Base-by-base conservation (phyloP, 2,888 invertebrate species). In the Lasioglossum villosulum region DNA sequence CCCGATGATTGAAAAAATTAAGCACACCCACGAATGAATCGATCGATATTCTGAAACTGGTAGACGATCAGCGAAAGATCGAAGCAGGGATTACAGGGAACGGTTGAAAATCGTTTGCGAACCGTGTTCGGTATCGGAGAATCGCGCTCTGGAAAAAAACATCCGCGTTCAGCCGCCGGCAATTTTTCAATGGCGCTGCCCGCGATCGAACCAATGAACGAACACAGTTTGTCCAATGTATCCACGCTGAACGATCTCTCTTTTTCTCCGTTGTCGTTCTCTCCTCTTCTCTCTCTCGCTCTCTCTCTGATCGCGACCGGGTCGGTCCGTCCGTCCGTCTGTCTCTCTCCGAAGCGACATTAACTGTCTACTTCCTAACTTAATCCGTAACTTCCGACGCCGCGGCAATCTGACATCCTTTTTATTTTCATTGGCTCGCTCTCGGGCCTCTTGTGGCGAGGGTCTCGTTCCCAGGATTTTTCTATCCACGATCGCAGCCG, bases 291-390 rank as follows among this genome's bases (percentile, higher is more conserved):
- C 75, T 71, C 82, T 75, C 68, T 81, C n/a, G n/a, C 68, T 56
- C 48, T 82, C 71, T 81, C 80, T 76, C 79, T 10, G 34, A 14
- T 68, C 63, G 82, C 66, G 27, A 19, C 19, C 27, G 14, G 27
- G 63, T 70, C 84, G 68, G 52, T 75, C 73, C 72, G 82, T 78
- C 75, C 63, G 78, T 80, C 80, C 59, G 71, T 83, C 86, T 87
- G 86, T 90, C 91, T 90, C 90, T 91, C 91, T 89, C 86, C 80
- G 84, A 89, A 91, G 92, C 92, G 92, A 93, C 93, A 92, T 94
- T 95, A 95, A 95, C 95, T 93, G 95, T 95, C 95, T 92, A 94
- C 95, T 95, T 95, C 95, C 95, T 95, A 95, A 95, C 95, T 95
- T 95, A 95, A 95, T 95, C 95, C 94, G 95, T 94, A 94, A 93